These are phyloP conservation scores for Pipistrellus pipistrellus DNA, from an alignment of 2,797 vertebrate genomes.

Conservation along the genomic window DNA sequence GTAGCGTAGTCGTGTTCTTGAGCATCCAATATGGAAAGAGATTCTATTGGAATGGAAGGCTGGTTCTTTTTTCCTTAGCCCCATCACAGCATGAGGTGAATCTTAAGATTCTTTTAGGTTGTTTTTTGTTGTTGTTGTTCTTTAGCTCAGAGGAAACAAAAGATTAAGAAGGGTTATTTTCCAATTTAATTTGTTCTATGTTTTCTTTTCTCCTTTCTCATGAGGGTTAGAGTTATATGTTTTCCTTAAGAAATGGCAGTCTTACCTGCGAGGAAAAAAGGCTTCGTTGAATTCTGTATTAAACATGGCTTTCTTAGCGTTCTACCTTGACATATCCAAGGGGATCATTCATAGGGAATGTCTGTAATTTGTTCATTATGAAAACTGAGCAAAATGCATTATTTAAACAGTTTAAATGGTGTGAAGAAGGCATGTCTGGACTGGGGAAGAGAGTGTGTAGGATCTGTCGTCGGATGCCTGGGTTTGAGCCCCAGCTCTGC, in stretches of 20 bases:
- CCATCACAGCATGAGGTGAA: constrained; percentile 11
- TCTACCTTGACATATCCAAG: constrained; percentile 34
- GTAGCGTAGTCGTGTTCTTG: not conserved
- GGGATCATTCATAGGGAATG: not conserved
- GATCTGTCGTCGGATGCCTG: not conserved
- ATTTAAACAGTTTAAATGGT: constrained; percentile 20
- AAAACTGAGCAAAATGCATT: constrained; percentile 17
- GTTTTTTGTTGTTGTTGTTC: not conserved
- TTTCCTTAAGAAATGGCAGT: constrained; percentile 24
- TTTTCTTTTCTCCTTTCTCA: constrained; percentile 31
- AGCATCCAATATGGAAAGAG: constrained; percentile 29
- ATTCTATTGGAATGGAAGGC: constrained; percentile 43
- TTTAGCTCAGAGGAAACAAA: constrained; percentile 47
- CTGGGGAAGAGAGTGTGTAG: constrained; percentile 10
- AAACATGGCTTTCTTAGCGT: constrained; percentile 28
- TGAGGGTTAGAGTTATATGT: constrained; percentile 2
- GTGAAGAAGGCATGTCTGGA: not conserved
- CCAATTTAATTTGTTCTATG: not conserved
- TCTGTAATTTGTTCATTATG: constrained; percentile 35
- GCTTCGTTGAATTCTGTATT: constrained; percentile 36
- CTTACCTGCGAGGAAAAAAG: constrained; percentile 21
- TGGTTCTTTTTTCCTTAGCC: constrained; percentile 36
- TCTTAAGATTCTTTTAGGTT: constrained; percentile 1
- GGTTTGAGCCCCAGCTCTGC: not conserved
- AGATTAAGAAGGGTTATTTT: not conserved